phyloP scores from a whole-genome alignment of 2,113 vertebrate genomes.

The Hippotragus niger region DNA sequence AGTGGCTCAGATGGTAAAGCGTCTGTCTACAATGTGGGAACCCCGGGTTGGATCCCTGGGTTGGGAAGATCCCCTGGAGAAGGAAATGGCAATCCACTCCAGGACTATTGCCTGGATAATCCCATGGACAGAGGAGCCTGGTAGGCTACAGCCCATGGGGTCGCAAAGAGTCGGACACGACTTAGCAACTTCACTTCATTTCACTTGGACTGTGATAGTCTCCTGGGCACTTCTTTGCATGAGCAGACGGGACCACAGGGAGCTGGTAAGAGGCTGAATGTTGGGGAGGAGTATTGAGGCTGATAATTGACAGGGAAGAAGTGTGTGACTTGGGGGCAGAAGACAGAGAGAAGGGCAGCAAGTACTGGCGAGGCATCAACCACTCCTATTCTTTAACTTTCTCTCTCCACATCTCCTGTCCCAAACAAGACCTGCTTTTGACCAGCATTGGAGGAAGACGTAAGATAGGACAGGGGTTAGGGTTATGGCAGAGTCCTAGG shows the following conservation, averaged over 20 bases:
- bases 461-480: background rate
- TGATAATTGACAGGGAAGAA: background rate
- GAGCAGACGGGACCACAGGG: background rate
- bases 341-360: background rate
- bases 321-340: no score
- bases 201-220: background rate
- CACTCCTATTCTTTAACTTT: background rate
- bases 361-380: accelerated
- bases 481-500: background rate
- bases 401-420: background rate
- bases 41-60: no score
- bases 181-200: no score
- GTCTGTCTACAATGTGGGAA: no score
- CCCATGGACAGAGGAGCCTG: no score
- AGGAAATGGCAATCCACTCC: no score
- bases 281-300: background rate
- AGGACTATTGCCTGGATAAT: no score
- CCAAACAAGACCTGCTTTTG: background rate
- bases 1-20: no score
- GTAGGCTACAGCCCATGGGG: no score
- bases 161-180: no score
- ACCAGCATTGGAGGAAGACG: background rate
- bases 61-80: no score
- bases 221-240: background rate
- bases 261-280: no score